A percentile compares a stretch with the other conserved stretches of the same genome.
Evolutionary conservation across 2,113 vertebrate species (phyloP).

Genomic region (Carassius carassius): DNA sequence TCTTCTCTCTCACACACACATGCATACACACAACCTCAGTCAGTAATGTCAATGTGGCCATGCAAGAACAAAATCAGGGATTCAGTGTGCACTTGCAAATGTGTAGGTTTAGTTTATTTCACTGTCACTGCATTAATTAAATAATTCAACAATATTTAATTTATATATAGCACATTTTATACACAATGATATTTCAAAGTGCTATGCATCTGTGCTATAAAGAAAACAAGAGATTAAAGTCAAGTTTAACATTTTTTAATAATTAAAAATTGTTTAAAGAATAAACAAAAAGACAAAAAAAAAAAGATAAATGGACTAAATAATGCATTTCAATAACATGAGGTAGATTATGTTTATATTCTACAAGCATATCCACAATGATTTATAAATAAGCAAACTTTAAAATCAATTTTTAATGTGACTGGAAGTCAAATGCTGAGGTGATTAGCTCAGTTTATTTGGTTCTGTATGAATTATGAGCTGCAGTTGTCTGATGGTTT

Average conservation of each 20-base stretch:
- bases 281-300: background rate
- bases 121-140: background rate
- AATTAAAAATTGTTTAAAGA: background rate
- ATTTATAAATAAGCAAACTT: background rate
- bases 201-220: background rate
- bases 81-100: slow-evolving; percentile 5
- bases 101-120: background rate
- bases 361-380: background rate
- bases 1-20: slow-evolving; percentile 36
- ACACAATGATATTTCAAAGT: background rate
- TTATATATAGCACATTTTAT: no score
- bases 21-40: slow-evolving; percentile 35
- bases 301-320: background rate
- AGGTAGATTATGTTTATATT: background rate
- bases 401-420: background rate
- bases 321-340: background rate
- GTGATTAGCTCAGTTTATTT: background rate
- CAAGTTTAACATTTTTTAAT: background rate
- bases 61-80: slow-evolving; percentile 34
- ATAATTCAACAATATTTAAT: background rate
- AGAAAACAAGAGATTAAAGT: background rate
- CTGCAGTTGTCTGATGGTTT: background rate
- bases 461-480: background rate
- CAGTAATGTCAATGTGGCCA: slow-evolving; percentile 26
- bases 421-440: background rate